Evolutionary conservation across 2,888 invertebrate species (phyloP).

Genomic region (Rosalia funebris): DNA sequence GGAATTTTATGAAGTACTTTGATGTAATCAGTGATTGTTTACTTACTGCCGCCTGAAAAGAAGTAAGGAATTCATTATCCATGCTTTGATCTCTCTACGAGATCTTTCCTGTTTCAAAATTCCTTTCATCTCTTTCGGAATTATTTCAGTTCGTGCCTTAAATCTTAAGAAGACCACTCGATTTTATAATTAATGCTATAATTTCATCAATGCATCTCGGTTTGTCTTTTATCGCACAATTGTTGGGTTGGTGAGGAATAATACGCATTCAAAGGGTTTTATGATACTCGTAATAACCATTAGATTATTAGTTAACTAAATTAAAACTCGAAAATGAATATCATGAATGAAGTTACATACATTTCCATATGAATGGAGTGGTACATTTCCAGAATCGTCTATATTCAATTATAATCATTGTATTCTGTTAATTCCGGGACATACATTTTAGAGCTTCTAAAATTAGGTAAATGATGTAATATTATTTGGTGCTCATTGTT

Average conservation of each 20-base stretch:
- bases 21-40: constrained; percentile 35
- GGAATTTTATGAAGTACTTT: constrained; percentile 30
- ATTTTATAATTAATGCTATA: constrained; percentile 18
- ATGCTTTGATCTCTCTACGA: constrained; percentile 27
- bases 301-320: too few relatives aligned
- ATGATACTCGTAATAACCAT: too few relatives aligned
- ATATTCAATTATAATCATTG: too few relatives aligned
- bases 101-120: constrained; percentile 22
- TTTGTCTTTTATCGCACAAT: neutral
- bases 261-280: neutral
- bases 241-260: neutral
- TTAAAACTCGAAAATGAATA: too few relatives aligned
- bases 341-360: too few relatives aligned
- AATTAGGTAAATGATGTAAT: too few relatives aligned
- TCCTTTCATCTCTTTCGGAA: constrained; percentile 25
- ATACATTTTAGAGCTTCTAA: too few relatives aligned
- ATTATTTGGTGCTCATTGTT: too few relatives aligned
- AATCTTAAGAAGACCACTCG: constrained; percentile 20
- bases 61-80: constrained; percentile 29
- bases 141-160: constrained; percentile 21
- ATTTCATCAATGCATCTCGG: neutral
- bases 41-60: constrained; percentile 28
- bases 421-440: too few relatives aligned
- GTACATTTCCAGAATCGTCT: too few relatives aligned
- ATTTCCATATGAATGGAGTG: too few relatives aligned